Base-by-base conservation (phyloP, 2,113 vertebrate species). In the human (Homo sapiens) region DNA sequence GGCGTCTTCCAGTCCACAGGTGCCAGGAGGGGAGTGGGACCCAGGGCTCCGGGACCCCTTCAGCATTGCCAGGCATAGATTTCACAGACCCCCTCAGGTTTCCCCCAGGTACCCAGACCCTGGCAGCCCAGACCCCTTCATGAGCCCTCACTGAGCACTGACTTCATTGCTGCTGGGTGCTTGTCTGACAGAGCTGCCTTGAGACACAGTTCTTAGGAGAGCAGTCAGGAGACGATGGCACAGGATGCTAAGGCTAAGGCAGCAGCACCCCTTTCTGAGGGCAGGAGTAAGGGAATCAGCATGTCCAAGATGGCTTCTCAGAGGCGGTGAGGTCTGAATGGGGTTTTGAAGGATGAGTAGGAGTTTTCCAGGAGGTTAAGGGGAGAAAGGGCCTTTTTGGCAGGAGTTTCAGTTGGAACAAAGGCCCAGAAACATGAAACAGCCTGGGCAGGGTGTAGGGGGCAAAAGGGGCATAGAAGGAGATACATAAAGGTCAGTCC, bases 1-100 rank as follows among this genome's bases (percentile, higher is more conserved):
- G 95, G 98, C 0, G 99, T 99, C 96, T 99, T 99, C 98, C 99
- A 99, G 98, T 99, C 99, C 0, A 99, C 99, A 95, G 99, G 99
- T 99, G n/a, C 85, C 59, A 22, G 52, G 13, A 0, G 73, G 0
- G 48, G 55, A 40, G 50, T n/a, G 66, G 75, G 86, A 25, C 38
- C 38, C 0, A 17, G n/a, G 88, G 66, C 13, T 4, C 35, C 1
- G 0, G 20, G 13, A 30, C n/a, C 38, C 57, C 64, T 40, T 30
- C 45, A 6, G 75, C 35, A 4, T 25, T 7, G 4, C 43, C 78
- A 38, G 59, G n/a, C 72, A 7, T 32, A 13, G 45, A 25, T 35
- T 66, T 32, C 43, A 48, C 75, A 48, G 43, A 78, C 5, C 10
- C 75, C 32, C 45, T 40, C 18, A 14, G n/a, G 2, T 25, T 40